Conservation (phyloP, 1,140 invertebrate genomes). For the Solen grandis region DNA sequence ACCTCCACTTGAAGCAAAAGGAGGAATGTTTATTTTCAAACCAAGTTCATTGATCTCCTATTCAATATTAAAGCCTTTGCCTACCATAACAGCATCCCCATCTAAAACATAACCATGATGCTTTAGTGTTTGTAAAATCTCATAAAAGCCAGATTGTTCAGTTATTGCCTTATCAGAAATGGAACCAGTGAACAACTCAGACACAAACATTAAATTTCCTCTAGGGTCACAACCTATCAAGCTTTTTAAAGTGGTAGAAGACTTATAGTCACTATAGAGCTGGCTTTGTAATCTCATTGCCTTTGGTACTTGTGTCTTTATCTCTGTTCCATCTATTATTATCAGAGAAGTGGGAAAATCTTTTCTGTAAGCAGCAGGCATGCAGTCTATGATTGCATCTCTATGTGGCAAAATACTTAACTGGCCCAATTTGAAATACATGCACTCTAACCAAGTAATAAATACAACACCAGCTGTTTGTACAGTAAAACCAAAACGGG, state of each 20-base stretch:
- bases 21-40: constrained; percentile 43
- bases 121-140: constrained; percentile 3
- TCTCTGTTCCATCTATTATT: constrained; percentile 59
- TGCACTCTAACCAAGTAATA: constrained; percentile 55
- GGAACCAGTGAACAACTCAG: constrained; percentile 58
- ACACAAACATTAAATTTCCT: constrained; percentile 54
- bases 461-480: too few species aligned
- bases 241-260: constrained; percentile 59
- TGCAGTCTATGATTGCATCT: constrained; percentile 29
- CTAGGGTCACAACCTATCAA: constrained; percentile 54
- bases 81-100: constrained; percentile 52
- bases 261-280: constrained; percentile 63
- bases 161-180: constrained; percentile 61
- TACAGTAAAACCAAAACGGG: neutral
- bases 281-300: constrained; percentile 43
- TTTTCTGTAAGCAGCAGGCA: constrained; percentile 44
- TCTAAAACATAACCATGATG: constrained; percentile 3
- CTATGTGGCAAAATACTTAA: constrained; percentile 52
- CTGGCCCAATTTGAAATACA: constrained; percentile 52
- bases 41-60: too few species aligned
- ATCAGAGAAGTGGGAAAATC: constrained; percentile 40
- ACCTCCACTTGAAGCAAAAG: constrained; percentile 30
- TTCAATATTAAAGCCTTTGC: constrained; percentile 39
- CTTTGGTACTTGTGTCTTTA: constrained; percentile 49
- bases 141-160: constrained; percentile 38